A percentile compares a stretch with the other conserved stretches of the same genome.
These are phyloP conservation scores for Chlorocebus sabaeus DNA, from an alignment of 2,113 vertebrate species.

Conservation along the genomic window DNA sequence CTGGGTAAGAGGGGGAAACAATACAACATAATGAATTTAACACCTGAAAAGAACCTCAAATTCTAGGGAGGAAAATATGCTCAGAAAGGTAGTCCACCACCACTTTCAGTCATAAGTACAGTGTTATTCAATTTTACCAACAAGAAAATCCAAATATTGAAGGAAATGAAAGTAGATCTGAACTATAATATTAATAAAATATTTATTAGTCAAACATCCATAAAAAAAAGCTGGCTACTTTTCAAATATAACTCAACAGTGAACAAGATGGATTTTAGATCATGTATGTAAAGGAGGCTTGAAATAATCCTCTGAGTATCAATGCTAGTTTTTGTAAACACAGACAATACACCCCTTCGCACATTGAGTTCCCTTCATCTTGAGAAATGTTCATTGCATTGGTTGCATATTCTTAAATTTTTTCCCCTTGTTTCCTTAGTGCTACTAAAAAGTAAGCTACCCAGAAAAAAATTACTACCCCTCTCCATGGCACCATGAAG, in stretches of 20 bases:
- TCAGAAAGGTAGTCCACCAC: not conserved
- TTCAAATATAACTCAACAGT: not conserved
- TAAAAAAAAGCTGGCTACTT: not conserved
- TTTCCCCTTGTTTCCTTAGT: not conserved
- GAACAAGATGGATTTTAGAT: not conserved
- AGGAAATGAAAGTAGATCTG: not conserved
- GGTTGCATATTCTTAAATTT: not conserved
- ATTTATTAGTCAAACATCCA: conserved; percentile 20
- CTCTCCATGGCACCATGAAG: not conserved
- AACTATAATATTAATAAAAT: not conserved
- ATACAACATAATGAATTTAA: not conserved
- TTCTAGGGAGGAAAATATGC: not conserved
- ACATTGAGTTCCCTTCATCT: not conserved
- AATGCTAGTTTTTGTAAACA: not conserved
- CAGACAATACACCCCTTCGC: not conserved
- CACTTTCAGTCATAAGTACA: not conserved
- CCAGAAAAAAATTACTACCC: not conserved
- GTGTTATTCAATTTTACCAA: not conserved
- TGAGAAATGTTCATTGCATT: not conserved
- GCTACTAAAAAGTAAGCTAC: not conserved
- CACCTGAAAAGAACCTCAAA: not conserved
- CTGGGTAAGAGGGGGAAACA: not conserved
- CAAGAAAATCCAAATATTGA: not conserved
- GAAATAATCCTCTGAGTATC: not conserved
- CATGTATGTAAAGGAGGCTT: not conserved